phyloP scores from a whole-genome alignment of 2,888 invertebrate species.

The Digitonthophagus gazella region DNA sequence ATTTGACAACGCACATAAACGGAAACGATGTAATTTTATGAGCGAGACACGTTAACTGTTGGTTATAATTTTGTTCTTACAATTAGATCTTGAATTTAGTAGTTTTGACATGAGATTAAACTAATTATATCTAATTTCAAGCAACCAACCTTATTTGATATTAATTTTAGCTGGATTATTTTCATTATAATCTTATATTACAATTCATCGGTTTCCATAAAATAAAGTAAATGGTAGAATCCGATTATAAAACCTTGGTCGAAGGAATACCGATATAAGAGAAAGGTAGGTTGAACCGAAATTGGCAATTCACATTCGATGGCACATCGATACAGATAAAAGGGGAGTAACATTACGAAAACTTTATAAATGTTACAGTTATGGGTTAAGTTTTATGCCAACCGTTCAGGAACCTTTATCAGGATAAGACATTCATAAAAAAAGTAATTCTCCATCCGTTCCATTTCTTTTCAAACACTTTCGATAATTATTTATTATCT shows the following conservation, averaged over 20 bases:
- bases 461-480: no score
- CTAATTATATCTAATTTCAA: background rate
- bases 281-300: constrained; percentile 1
- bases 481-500: background rate
- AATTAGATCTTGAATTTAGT: no score
- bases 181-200: background rate
- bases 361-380: constrained; percentile 4
- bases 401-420: background rate
- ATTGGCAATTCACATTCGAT: constrained; percentile 15
- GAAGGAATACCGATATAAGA: background rate
- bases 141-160: background rate
- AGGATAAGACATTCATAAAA: no score
- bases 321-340: constrained; percentile 7
- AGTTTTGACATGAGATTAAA: no score
- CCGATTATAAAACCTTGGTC: background rate
- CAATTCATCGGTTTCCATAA: background rate
- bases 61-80: no score
- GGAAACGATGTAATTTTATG: background rate
- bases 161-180: background rate
- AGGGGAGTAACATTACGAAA: constrained; percentile 12
- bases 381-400: background rate
- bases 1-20: background rate
- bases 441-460: no score
- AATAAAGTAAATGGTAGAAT: background rate
- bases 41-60: background rate